Conservation (phyloP, 2,113 vertebrate species). For the Ophthalmolycus amberensis region DNA sequence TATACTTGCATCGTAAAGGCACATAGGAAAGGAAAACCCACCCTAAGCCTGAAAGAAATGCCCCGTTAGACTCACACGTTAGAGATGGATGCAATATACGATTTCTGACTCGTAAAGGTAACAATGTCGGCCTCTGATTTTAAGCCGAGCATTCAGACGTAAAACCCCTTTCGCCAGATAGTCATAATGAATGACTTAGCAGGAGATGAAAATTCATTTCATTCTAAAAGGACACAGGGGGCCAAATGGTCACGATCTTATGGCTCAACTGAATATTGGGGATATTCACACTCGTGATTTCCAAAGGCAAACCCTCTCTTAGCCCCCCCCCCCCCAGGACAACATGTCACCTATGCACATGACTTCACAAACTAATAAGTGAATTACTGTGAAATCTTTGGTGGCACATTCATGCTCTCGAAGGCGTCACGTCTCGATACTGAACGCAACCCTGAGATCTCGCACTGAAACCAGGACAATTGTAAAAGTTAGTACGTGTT, state of each 20-base stretch:
- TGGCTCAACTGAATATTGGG: neutral
- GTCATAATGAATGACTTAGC: neutral
- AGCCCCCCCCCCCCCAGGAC: neutral
- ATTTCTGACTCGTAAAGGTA: neutral
- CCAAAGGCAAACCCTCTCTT: neutral
- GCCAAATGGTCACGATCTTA: neutral
- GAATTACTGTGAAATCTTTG: neutral
- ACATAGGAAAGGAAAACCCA: neutral
- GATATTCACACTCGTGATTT: neutral
- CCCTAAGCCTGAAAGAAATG: neutral
- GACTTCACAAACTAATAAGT: neutral
- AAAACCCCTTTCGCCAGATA: neutral
- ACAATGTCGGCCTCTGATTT: neutral
- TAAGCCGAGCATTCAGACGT: neutral
- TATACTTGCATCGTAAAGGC: neutral
- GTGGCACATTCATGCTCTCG: neutral
- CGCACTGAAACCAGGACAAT: slow-evolving; percentile 2
- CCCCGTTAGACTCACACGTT: too few species aligned
- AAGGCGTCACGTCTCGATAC: neutral
- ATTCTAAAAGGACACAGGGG: neutral
- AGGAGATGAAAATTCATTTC: too few species aligned
- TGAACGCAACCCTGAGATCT: neutral
- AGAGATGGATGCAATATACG: neutral
- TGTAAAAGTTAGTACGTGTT: slow-evolving; percentile 56
- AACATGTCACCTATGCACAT: neutral